These are phyloP conservation scores for Takifugu bimaculatus DNA, from an alignment of 2,113 vertebrate genomes.

Conservation along the genomic window DNA sequence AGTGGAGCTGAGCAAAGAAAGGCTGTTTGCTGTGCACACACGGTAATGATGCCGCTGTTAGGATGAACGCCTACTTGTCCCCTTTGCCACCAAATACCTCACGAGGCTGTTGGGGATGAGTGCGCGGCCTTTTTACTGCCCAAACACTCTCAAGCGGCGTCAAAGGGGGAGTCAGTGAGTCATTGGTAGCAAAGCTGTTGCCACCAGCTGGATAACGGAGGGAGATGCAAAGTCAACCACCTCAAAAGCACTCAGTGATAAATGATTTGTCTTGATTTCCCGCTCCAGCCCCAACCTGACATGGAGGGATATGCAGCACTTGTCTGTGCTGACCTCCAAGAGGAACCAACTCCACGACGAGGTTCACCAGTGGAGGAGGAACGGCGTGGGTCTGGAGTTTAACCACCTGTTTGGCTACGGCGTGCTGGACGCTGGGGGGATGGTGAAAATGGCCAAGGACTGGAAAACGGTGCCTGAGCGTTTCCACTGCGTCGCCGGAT, in stretches of 20 bases:
- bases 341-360: constrained; percentile 97
- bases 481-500: constrained; percentile 95
- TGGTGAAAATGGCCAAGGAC: constrained; percentile 97
- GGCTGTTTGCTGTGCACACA: constrained; percentile 72
- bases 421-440: constrained; percentile 92
- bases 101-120: constrained; percentile 28
- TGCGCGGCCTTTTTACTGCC: constrained; percentile 57
- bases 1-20: constrained; percentile 55
- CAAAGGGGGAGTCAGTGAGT: constrained; percentile 46
- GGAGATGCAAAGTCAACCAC: constrained; percentile 29
- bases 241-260: constrained; percentile 3
- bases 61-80: constrained; percentile 45
- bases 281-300: constrained; percentile 84
- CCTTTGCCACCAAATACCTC: constrained; percentile 61
- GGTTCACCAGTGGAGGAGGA: constrained; percentile 93
- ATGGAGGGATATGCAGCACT: constrained; percentile 96
- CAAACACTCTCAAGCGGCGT: constrained; percentile 57
- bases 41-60: constrained; percentile 70
- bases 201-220: constrained; percentile 30
- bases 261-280: neutral
- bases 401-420: constrained; percentile 98
- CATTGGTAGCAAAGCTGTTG: constrained; percentile 50
- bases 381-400: constrained; percentile 95
- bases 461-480: constrained; percentile 96
- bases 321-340: constrained; percentile 96